These are phyloP conservation scores for Toxostoma redivivum DNA, from an alignment of 2,113 vertebrate species.

Conservation along the genomic window DNA sequence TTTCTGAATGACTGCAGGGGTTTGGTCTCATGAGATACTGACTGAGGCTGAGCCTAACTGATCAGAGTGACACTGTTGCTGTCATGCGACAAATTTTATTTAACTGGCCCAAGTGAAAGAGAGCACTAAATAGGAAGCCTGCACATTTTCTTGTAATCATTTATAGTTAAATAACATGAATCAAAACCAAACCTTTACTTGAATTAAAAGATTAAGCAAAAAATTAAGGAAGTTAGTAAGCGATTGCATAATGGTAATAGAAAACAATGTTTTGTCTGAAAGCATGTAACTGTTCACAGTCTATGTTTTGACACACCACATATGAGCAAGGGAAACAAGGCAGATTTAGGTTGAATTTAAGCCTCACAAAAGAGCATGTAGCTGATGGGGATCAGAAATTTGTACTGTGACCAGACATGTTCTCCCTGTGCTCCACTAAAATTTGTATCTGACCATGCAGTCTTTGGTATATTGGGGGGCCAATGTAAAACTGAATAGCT, in stretches of 20 bases:
- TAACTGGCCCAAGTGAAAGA: not conserved
- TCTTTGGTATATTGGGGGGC: not conserved
- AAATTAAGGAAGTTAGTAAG: not conserved
- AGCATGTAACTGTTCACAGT: not conserved
- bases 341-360: not conserved
- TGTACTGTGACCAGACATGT: not conserved
- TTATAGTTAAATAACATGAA: not conserved
- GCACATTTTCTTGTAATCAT: not conserved
- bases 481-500: not conserved
- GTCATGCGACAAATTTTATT: not conserved
- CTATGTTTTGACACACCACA: not conserved
- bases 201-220: not conserved
- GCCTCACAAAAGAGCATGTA: fast-evolving
- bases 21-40: not conserved
- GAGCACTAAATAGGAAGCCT: not conserved
- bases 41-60: not conserved
- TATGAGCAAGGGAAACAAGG: fast-evolving
- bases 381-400: not conserved
- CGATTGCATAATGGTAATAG: not conserved
- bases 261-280: not conserved
- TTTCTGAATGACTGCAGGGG: not conserved
- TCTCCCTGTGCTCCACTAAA: not conserved
- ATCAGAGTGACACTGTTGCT: not conserved
- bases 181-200: not conserved
- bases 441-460: not conserved